Evolutionary conservation across 2,888 invertebrate genomes (phyloP).

Genomic region (Drepana falcataria): DNA sequence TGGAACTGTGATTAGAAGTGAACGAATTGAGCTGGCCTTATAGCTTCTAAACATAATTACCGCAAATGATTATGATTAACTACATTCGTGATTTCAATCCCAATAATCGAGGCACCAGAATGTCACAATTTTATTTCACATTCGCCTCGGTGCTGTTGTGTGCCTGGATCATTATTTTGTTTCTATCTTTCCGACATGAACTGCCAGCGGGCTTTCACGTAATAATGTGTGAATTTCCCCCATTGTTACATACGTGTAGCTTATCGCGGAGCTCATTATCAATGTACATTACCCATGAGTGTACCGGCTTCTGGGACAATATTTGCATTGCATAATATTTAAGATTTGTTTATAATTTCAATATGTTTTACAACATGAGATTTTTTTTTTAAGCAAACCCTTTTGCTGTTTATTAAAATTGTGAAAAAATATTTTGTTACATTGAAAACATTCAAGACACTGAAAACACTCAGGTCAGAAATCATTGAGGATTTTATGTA

Average conservation of each 20-base stretch:
- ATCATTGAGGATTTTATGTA: too few relatives aligned
- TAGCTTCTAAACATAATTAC: conserved; percentile 1
- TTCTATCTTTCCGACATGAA: conserved; percentile 14
- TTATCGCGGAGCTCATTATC: conserved; percentile 14
- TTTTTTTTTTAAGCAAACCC: too few relatives aligned
- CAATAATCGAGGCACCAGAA: background rate
- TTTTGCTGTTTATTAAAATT: too few relatives aligned
- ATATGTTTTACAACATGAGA: too few relatives aligned
- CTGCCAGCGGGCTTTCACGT: conserved; percentile 20
- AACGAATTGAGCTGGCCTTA: conserved; percentile 11
- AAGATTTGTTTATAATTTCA: too few relatives aligned
- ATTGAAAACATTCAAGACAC: too few relatives aligned
- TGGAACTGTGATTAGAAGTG: conserved; percentile 14
- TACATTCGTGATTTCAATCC: background rate
- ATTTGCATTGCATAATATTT: too few relatives aligned
- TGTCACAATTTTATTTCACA: background rate
- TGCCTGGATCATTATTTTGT: too few relatives aligned
- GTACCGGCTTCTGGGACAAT: background rate
- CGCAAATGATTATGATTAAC: background rate
- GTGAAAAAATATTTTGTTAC: too few relatives aligned
- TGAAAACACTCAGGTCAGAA: too few relatives aligned
- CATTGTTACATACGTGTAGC: conserved; percentile 23
- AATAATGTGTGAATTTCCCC: conserved; percentile 40
- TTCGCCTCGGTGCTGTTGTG: background rate
- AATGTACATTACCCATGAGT: conserved; percentile 19